These are phyloP conservation scores for Hemiscyllium ocellatum DNA, from an alignment of 2,113 vertebrate species.

Conservation along the genomic window DNA sequence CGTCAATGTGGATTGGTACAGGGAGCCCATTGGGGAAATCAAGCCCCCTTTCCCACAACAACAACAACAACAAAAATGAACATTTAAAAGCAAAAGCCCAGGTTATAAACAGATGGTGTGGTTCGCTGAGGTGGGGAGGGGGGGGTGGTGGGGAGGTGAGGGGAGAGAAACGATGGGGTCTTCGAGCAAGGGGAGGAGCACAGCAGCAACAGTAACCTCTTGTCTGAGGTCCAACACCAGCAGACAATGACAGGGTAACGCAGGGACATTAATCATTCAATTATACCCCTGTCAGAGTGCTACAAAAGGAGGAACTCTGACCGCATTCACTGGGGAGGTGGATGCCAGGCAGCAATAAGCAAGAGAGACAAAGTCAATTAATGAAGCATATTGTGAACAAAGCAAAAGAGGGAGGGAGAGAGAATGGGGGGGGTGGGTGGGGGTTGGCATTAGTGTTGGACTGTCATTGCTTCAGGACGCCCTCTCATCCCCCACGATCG, in stretches of 20 bases:
- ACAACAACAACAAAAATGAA: too few species aligned
- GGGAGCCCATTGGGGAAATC: too few species aligned
- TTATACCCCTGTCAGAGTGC: not conserved
- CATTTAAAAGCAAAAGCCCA: too few species aligned
- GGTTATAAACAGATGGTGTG: constrained; percentile 42
- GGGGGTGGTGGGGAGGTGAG: constrained; percentile 39
- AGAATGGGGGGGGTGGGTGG: too few species aligned
- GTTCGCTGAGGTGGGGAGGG: constrained; percentile 38
- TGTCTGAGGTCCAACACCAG: not conserved
- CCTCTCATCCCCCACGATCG: not conserved
- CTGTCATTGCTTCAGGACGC: not conserved
- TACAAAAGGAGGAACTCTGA: not conserved
- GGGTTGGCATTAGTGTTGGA: not conserved
- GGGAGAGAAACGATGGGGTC: constrained; percentile 18
- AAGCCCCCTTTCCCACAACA: too few species aligned
- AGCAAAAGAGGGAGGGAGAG: not conserved
- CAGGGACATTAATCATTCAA: not conserved
- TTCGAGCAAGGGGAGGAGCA: constrained; percentile 38
- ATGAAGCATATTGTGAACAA: not conserved
- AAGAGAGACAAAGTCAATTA: not conserved
- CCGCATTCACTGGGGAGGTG: not conserved
- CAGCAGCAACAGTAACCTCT: constrained; percentile 35
- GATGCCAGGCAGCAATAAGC: not conserved
- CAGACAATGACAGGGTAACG: not conserved
- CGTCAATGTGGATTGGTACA: too few species aligned